phyloP scores from a whole-genome alignment of 1,140 invertebrate genomes.

The Neodiprion lecontei region DNA sequence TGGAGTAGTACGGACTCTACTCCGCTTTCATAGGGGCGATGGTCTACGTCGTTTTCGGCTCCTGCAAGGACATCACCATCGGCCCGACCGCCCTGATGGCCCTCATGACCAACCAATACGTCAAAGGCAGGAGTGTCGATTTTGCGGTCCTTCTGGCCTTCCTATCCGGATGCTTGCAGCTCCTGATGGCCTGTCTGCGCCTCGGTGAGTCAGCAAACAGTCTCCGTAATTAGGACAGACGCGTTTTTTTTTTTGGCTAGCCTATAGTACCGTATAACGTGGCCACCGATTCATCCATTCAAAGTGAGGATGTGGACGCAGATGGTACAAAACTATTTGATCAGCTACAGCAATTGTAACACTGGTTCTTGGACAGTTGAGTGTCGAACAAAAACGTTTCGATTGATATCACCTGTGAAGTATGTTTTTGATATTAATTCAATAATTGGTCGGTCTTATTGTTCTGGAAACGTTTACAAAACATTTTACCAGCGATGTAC shows the following conservation, averaged over 20 bases:
- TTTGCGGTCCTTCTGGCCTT: conserved; percentile 88
- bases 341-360: no score
- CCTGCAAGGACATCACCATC: conserved; percentile 90
- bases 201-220: conserved; percentile 64
- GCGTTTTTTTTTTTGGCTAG: background rate
- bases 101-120: conserved; percentile 81
- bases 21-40: conserved; percentile 92
- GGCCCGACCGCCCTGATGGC: conserved; percentile 86
- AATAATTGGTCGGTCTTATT: no score
- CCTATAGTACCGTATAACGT: background rate
- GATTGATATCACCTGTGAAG: no score
- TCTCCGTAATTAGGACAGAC: background rate
- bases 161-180: conserved; percentile 80
- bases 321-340: background rate
- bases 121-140: conserved; percentile 71
- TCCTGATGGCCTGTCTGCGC: conserved; percentile 83
- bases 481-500: no score
- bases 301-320: background rate
- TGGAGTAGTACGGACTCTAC: conserved; percentile 82
- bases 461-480: no score
- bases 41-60: conserved; percentile 89
- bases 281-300: background rate
- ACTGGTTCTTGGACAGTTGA: no score
- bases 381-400: no score
- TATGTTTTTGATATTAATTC: no score